Evolutionary conservation across 23 tunicate species (phyloP), one percentile per base, ranked within the genome.

Genomic region (Styela plicata): DNA sequence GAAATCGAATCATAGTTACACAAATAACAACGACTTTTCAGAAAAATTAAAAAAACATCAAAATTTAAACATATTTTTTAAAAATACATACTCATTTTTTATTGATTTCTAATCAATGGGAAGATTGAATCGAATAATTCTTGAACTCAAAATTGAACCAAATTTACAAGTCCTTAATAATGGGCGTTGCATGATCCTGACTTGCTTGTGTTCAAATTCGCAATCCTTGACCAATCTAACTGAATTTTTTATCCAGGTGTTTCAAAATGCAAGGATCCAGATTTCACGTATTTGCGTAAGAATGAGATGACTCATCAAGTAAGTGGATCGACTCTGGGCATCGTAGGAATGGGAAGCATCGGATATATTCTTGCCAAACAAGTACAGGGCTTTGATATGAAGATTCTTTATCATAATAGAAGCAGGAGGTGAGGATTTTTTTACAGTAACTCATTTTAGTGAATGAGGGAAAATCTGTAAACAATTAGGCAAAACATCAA

Each of bases 291-390:
- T 2, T 30, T 21, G 34, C 36, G 13, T 0, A 27, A 3, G 34
- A 93, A 88, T 68, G 22, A 61, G 2, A 73, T 76, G 63, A 19
- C 85, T n/a, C 36, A 35, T 53, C 86, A 74, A 73, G 83, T 88
- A 0, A 69, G 76, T 71, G 87, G 85, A 17, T 74, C 90, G 13
- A 88, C 92, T 29, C 76, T 93, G 19, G 98, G 98, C 1, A 93
- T 93, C 34, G 89, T 93, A 52, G 98, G 98, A 35, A 93, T 93
- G 98, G 98, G 98, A 26, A 69, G 86, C 16, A 88, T 93, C 63
- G 98, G 98, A 0, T 85, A 31, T 79, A 85, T 65, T 70, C 65
- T 93, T 3, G 98, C 98, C 0, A 21, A 74, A 28, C 63, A 89
- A 81, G 98, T 93, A 69, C 28, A 63, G 35, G 93, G 57, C 1